A percentile compares a stretch with the other conserved stretches of the same genome.
phyloP scores from a whole-genome alignment of 2,113 vertebrate species.

The human (Homo sapiens) region GRCh38 chr4:183330001-183330500 shows the following conservation, averaged over 20 bases:
- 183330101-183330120: neutral
- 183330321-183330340: constrained; percentile 58
- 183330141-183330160: fast-evolving
- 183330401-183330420: neutral
- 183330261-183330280: constrained; percentile 58
- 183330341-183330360: neutral
- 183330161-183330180: neutral
- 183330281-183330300: constrained; percentile 48
- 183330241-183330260: constrained; percentile 3
- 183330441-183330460: fast-evolving
- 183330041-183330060: fast-evolving
- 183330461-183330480: neutral
- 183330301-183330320: constrained; percentile 57
- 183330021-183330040: neutral
- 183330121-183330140: neutral
- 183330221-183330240: neutral
- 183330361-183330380: constrained; percentile 39
- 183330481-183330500: neutral
- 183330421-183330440: too few species aligned
- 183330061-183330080: neutral
- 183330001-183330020: fast-evolving
- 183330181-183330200: neutral
- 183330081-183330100: neutral
- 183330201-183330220: neutral
- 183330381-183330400: neutral